A percentile compares a stretch with the other conserved stretches of the same genome.
phyloP scores from a whole-genome alignment of 2,113 vertebrate genomes.

The Xenopus tropicalis region UCB_Xtro_10.0 CM004451.2:24775501-24776000 shows the following conservation, averaged over 20 bases:
- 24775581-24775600: slow-evolving; percentile 42
- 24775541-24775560: too few species aligned
- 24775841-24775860: slow-evolving; percentile 50
- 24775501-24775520: too few species aligned
- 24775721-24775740: slow-evolving; percentile 62
- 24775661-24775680: slow-evolving; percentile 39
- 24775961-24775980: not conserved
- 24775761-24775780: slow-evolving; percentile 61
- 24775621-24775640: slow-evolving; percentile 49
- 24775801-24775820: too few species aligned
- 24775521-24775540: too few species aligned
- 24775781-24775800: slow-evolving; percentile 29
- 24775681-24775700: slow-evolving; percentile 39
- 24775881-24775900: slow-evolving; percentile 12
- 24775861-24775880: slow-evolving; percentile 58
- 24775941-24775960: slow-evolving; percentile 49
- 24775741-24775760: slow-evolving; percentile 59
- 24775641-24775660: slow-evolving; percentile 52
- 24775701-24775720: slow-evolving; percentile 47
- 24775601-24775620: slow-evolving; percentile 47
- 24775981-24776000: too few species aligned
- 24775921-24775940: slow-evolving; percentile 51
- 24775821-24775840: not conserved
- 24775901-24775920: slow-evolving; percentile 40
- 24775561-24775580: too few species aligned